phyloP scores from a whole-genome alignment of 2,797 vertebrate species.

The Danio kyathit region DNA sequence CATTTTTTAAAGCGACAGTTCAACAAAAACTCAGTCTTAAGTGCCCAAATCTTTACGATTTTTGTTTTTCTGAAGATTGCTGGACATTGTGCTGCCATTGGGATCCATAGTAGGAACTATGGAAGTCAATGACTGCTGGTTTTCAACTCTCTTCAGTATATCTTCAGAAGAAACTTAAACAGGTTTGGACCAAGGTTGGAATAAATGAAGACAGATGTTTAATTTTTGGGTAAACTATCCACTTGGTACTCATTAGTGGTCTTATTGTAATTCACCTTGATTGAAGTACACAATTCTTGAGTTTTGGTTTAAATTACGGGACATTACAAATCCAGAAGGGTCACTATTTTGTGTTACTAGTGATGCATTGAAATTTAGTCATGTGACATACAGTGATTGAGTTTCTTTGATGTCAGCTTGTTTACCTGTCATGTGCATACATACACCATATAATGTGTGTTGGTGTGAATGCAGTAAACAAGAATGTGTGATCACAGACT shows the following conservation, averaged over 20 bases:
- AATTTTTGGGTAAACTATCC: too few relatives aligned
- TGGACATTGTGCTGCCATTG: too few relatives aligned
- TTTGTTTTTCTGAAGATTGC: too few relatives aligned
- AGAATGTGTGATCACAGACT: slow-evolving; percentile 13
- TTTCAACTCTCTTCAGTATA: too few relatives aligned
- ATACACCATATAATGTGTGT: not conserved
- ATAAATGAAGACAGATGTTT: not conserved
- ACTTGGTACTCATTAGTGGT: not conserved
- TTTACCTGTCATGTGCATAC: not conserved
- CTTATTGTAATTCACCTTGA: not conserved
- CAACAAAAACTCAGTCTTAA: too few relatives aligned
- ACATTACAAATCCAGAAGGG: not conserved
- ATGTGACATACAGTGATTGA: slow-evolving; percentile 67
- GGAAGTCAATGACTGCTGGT: too few relatives aligned
- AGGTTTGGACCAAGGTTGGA: too few relatives aligned
- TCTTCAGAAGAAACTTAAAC: too few relatives aligned
- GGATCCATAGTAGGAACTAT: too few relatives aligned
- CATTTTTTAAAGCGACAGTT: too few relatives aligned
- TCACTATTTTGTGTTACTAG: slow-evolving; percentile 63
- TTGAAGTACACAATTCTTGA: not conserved
- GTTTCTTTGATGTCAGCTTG: not conserved
- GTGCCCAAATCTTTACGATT: too few relatives aligned
- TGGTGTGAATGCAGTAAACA: not conserved
- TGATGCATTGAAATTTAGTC: slow-evolving; percentile 75
- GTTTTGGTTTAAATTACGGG: not conserved